Percentiles rank a stretch among this genome's conserved stretches.
Evolutionary conservation across 2,797 vertebrate species (phyloP).

Genomic region (Caiman crocodilus): DNA sequence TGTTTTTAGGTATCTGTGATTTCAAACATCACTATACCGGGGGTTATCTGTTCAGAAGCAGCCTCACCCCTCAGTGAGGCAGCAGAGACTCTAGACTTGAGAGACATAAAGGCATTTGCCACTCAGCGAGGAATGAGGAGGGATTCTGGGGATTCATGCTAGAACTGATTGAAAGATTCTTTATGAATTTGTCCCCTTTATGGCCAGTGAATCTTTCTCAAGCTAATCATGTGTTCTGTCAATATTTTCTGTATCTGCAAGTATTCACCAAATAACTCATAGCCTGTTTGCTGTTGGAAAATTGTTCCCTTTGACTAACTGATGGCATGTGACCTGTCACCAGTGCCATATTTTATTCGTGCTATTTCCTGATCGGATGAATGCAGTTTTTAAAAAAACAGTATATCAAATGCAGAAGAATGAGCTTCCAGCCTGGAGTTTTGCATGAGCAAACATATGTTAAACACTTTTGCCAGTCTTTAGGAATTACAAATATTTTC

Average conservation of each 20-base stretch:
- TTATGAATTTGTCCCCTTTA: background rate
- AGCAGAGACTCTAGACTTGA: too few species aligned
- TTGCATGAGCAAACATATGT: background rate
- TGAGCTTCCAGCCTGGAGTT: constrained; percentile 34
- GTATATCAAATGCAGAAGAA: constrained; percentile 1
- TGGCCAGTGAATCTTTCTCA: background rate
- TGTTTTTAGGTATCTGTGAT: too few species aligned
- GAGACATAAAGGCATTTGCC: too few species aligned
- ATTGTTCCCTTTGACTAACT: rapidly evolving
- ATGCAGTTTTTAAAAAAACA: background rate
- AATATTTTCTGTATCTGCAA: background rate
- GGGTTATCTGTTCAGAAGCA: too few species aligned
- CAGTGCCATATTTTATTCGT: background rate
- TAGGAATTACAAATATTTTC: constrained; percentile 62
- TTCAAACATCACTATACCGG: too few species aligned
- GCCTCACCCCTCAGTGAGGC: too few species aligned
- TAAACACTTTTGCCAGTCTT: constrained; percentile 38
- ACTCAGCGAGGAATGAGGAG: background rate
- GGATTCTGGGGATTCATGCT: background rate
- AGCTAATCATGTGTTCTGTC: background rate
- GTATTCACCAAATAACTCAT: background rate
- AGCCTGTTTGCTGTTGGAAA: rapidly evolving
- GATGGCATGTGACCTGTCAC: background rate
- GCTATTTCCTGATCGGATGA: background rate
- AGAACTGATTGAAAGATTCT: background rate